Conservation (phyloP, 2,113 vertebrate species). For the Albula glossodonta region DNA sequence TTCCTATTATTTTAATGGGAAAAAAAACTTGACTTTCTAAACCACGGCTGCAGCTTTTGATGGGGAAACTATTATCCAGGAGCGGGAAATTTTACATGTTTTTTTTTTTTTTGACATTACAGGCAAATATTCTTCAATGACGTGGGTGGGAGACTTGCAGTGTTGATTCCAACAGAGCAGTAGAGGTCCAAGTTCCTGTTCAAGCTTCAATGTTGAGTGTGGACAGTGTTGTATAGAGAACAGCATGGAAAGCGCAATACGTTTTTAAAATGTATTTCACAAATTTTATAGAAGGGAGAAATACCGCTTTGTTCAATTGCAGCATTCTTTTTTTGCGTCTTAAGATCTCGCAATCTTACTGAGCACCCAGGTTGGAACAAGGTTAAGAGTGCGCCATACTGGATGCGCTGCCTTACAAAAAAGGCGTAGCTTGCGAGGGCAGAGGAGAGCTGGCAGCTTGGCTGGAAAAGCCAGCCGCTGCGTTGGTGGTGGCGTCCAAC, state of each 20-base stretch:
- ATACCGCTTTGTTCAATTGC: neutral
- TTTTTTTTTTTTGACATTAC: neutral
- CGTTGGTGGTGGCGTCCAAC: neutral
- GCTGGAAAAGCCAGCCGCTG: neutral
- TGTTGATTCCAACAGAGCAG: neutral
- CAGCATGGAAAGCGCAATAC: neutral
- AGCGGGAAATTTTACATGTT: neutral
- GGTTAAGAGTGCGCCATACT: conserved; percentile 8
- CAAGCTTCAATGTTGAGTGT: neutral
- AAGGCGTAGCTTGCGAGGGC: neutral
- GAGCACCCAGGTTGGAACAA: conserved; percentile 2
- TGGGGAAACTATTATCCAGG: neutral
- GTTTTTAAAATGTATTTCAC: neutral
- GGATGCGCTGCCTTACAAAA: neutral
- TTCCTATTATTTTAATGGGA: neutral
- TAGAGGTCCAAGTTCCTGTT: neutral
- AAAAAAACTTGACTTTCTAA: neutral
- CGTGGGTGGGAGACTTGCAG: neutral
- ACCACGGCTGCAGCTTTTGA: neutral
- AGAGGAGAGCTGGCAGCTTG: neutral
- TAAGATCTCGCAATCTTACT: neutral
- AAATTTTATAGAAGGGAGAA: neutral
- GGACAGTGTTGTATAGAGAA: neutral
- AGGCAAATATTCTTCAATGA: neutral
- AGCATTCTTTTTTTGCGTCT: too few species aligned